Percentiles rank a stretch among this genome's conserved stretches.
Evolutionary conservation across 2,888 invertebrate genomes (phyloP).

Genomic region (Perizoma affinitatum): DNA sequence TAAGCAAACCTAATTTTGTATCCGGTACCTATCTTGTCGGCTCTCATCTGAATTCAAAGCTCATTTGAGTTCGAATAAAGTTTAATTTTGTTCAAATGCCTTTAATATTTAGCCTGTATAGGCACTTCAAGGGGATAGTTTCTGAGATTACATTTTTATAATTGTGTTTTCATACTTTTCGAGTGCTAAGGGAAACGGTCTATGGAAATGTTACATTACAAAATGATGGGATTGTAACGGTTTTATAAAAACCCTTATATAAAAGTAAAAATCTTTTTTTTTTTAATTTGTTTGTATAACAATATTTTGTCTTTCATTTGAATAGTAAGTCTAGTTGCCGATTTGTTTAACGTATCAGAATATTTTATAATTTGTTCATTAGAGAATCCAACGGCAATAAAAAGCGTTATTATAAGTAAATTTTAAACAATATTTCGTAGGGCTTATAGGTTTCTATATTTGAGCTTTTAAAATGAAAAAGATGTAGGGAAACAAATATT

Average conservation of each 20-base stretch:
- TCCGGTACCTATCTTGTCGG: slow-evolving; percentile 23
- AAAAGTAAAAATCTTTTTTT: no score
- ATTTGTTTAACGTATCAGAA: no score
- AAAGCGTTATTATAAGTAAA: no score
- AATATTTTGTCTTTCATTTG: no score
- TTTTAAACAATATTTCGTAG: no score
- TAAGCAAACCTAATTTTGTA: slow-evolving; percentile 30
- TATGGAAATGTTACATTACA: slow-evolving; percentile 12
- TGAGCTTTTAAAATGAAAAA: no score
- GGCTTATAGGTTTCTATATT: no score
- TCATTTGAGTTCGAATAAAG: slow-evolving; percentile 28
- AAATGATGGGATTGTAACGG: slow-evolving; percentile 16
- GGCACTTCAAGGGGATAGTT: slow-evolving; percentile 72
- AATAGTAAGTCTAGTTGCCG: no score
- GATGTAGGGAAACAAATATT: no score
- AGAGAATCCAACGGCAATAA: no score
- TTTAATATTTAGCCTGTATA: slow-evolving; percentile 44
- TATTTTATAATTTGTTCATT: no score
- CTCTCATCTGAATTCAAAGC: slow-evolving; percentile 20
- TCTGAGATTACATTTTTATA: slow-evolving; percentile 70
- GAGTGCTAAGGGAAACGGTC: slow-evolving; percentile 51
- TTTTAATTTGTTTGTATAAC: no score
- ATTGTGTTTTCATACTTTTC: slow-evolving; percentile 72
- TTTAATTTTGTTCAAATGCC: slow-evolving; percentile 17
- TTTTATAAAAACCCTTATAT: background rate